A percentile compares a stretch with the other conserved stretches of the same genome.
These are phyloP conservation scores for Nanger granti DNA, from an alignment of 2,113 vertebrate species.

Conservation along the genomic window DNA sequence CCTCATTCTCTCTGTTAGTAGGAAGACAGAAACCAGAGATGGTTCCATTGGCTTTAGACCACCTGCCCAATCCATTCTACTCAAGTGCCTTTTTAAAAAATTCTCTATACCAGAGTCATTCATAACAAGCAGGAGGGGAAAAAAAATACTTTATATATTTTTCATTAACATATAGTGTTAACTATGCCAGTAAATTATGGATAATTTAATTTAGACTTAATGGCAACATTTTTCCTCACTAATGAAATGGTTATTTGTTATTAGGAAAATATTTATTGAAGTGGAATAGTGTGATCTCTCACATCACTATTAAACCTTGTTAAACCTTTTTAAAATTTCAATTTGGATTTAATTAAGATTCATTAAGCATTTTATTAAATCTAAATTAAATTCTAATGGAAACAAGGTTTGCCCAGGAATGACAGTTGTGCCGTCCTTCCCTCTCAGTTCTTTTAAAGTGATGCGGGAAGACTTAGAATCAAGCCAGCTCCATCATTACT, in stretches of 20 bases:
- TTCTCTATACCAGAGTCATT: slow-evolving; percentile 57
- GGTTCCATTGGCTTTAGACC: not conserved
- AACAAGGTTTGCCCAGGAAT: slow-evolving; percentile 65
- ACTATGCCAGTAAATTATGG: slow-evolving; percentile 77
- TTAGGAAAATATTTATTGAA: slow-evolving; percentile 85
- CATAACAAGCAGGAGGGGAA: not conserved
- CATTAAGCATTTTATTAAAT: slow-evolving; percentile 82
- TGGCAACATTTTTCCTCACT: slow-evolving; percentile 76
- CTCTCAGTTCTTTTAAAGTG: slow-evolving; percentile 12
- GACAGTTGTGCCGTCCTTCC: slow-evolving; percentile 44
- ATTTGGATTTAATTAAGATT: slow-evolving; percentile 83
- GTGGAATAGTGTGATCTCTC: slow-evolving; percentile 77
- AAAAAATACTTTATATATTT: slow-evolving; percentile 68
- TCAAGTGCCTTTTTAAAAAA: slow-evolving; percentile 52
- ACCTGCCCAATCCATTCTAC: slow-evolving; percentile 36
- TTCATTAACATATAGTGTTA: slow-evolving; percentile 79
- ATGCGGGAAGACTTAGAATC: not conserved
- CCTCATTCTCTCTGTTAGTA: not conserved
- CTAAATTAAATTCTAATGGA: slow-evolving; percentile 77
- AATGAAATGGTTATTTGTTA: slow-evolving; percentile 83
- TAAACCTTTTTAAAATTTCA: slow-evolving; percentile 81
- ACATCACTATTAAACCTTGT: slow-evolving; percentile 78
- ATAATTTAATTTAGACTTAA: slow-evolving; percentile 80
- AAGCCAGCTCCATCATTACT: not conserved
- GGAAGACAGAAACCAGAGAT: not conserved